Conservation (phyloP, 2,113 vertebrate species). For the Conger conger region DNA sequence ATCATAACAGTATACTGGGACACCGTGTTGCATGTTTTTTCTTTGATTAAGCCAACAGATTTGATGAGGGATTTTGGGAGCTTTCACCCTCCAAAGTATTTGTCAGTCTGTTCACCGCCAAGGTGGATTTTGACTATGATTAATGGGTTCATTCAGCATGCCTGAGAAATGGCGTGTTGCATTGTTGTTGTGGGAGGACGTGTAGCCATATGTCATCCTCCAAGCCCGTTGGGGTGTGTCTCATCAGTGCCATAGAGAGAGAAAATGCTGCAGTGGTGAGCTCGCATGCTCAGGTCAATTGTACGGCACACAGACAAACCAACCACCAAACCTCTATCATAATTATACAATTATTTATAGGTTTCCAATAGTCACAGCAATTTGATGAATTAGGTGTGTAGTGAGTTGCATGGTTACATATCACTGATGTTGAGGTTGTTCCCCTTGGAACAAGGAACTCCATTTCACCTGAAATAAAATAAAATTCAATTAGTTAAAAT, state of each 20-base stretch:
- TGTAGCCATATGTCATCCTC: neutral
- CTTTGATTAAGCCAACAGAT: slow-evolving; percentile 16
- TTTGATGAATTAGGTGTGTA: neutral
- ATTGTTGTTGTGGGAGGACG: slow-evolving; percentile 7
- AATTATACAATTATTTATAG: neutral
- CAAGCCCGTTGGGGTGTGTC: neutral
- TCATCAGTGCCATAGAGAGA: neutral
- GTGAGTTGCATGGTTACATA: neutral
- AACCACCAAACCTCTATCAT: neutral
- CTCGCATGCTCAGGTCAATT: neutral
- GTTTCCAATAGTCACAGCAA: neutral
- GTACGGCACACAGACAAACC: neutral
- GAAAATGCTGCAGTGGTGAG: neutral
- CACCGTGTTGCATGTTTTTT: neutral
- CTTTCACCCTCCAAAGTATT: slow-evolving; percentile 12
- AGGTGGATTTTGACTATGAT: slow-evolving; percentile 9
- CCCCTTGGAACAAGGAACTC: neutral
- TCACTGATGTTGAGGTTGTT: neutral
- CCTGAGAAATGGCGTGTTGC: neutral
- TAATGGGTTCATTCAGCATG: slow-evolving; percentile 5
- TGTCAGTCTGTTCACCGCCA: slow-evolving; percentile 16
- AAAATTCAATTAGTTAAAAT: too few species aligned
- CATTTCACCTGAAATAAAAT: neutral
- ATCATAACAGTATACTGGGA: neutral
- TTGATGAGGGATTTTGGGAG: slow-evolving; percentile 23